A percentile compares a stretch with the other conserved stretches of the same genome.
phyloP scores from a whole-genome alignment of 1,140 invertebrate genomes.

The Philopotamus ludificatus region DNA sequence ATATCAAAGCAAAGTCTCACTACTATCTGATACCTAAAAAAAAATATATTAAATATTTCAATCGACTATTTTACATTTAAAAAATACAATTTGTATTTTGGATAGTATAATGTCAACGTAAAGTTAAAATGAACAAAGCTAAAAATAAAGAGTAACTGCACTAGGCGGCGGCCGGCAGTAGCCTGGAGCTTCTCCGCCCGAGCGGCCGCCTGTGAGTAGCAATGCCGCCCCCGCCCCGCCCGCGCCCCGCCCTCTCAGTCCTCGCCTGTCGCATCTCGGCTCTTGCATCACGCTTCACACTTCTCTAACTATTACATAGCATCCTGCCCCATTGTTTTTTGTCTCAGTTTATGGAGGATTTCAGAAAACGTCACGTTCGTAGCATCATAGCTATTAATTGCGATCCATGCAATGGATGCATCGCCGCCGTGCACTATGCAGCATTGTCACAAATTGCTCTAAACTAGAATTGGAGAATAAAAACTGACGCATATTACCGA shows the following conservation, averaged over 20 bases:
- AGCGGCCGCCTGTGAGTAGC: constrained; percentile 16
- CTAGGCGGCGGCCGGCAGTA: constrained; percentile 36
- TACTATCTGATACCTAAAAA: too few species aligned
- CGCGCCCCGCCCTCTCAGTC: background rate
- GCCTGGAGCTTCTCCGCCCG: constrained; percentile 15
- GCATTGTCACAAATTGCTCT: too few species aligned
- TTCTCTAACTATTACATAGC: too few species aligned
- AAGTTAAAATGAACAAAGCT: background rate
- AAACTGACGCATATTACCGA: too few species aligned
- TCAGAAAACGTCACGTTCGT: background rate
- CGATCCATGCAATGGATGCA: background rate
- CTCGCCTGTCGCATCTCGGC: background rate
- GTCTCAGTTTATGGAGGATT: background rate
- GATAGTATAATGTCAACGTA: too few species aligned
- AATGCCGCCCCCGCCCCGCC: background rate
- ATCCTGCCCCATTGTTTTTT: background rate
- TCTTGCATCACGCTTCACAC: background rate
- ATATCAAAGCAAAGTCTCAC: too few species aligned
- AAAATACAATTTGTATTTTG: too few species aligned
- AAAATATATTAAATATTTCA: too few species aligned
- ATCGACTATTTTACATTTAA: too few species aligned
- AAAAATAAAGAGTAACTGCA: background rate
- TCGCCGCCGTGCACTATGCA: too few species aligned
- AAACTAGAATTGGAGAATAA: too few species aligned
- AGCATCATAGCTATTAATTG: background rate